A percentile compares a stretch with the other conserved stretches of the same genome.
These are phyloP conservation scores for Lophius americanus DNA, from an alignment of 2,797 vertebrate species.

Conservation along the genomic window DNA sequence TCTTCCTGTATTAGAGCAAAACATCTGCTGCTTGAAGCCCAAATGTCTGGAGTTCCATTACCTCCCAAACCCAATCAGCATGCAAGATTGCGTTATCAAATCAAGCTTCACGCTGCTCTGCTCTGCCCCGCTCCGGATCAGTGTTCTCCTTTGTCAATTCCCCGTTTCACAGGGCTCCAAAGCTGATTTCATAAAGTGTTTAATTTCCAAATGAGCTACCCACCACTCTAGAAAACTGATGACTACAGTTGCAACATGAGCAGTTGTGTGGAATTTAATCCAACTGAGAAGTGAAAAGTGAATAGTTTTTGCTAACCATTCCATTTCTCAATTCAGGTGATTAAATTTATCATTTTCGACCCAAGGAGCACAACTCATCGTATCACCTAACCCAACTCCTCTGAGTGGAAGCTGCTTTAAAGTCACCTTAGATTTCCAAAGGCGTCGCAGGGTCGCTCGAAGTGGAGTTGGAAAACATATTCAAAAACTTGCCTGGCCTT, in stretches of 20 bases:
- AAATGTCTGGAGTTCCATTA: constrained; percentile 69
- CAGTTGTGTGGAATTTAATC: constrained; percentile 19
- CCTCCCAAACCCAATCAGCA: constrained; percentile 78
- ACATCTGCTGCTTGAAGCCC: constrained; percentile 75
- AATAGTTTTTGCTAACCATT: constrained; percentile 27
- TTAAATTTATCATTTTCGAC: constrained; percentile 41
- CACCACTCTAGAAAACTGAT: constrained; percentile 33
- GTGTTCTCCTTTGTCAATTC: constrained; percentile 61
- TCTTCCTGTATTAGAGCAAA: constrained; percentile 69
- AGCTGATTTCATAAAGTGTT: constrained; percentile 62
- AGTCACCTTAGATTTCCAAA: constrained; percentile 68
- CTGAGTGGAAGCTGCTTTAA: constrained; percentile 49
- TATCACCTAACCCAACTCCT: constrained; percentile 13
- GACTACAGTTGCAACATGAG: constrained; percentile 39
- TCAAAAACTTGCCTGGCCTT: constrained; percentile 64
- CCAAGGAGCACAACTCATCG: constrained; percentile 47
- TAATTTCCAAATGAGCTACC: constrained; percentile 56
- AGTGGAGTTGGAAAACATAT: constrained; percentile 54
- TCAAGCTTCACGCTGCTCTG: constrained; percentile 54
- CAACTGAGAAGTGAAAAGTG: constrained; percentile 22
- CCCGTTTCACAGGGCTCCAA: constrained; percentile 55
- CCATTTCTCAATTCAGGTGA: constrained; percentile 29
- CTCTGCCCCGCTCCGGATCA: constrained; percentile 47
- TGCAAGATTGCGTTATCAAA: constrained; percentile 74
- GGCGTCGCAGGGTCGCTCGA: constrained; percentile 46